Conservation (phyloP, 2,888 invertebrate genomes). For the Altica lythri region DNA sequence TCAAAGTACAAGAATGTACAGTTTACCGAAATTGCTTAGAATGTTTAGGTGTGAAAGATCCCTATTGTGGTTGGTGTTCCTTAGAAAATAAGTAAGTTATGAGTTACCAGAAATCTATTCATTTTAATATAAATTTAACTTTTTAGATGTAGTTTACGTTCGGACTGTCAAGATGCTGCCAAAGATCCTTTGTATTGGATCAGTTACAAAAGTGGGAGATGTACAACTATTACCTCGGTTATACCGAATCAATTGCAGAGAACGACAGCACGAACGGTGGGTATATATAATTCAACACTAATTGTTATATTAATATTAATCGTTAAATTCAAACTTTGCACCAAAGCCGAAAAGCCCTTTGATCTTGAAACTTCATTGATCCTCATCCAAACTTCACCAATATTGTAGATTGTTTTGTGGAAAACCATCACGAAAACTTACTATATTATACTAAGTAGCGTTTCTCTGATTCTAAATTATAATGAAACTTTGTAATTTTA, state of each 20-base stretch:
- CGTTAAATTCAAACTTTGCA: slow-evolving; percentile 6
- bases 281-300: slow-evolving; percentile 7
- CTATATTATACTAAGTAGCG: too few relatives aligned
- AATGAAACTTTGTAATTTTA: too few relatives aligned
- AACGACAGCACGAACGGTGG: slow-evolving; percentile 85
- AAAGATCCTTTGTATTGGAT: slow-evolving; percentile 95
- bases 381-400: too few relatives aligned
- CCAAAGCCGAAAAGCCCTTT: slow-evolving; percentile 8
- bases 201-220: slow-evolving; percentile 94
- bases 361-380: slow-evolving; percentile 8
- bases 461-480: too few relatives aligned
- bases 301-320: slow-evolving; percentile 10
- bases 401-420: too few relatives aligned
- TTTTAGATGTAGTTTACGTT: slow-evolving; percentile 80
- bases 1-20: slow-evolving; percentile 92
- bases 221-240: slow-evolving; percentile 92
- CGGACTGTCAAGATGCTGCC: slow-evolving; percentile 90
- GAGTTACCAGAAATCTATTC: too few relatives aligned
- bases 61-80: slow-evolving; percentile 98
- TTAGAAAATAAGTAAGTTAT: slow-evolving; percentile 80
- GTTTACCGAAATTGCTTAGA: slow-evolving; percentile 89
- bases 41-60: slow-evolving; percentile 92
- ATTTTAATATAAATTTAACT: not conserved
- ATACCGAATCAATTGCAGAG: slow-evolving; percentile 89
- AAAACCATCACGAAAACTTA: too few relatives aligned